Percentiles rank a stretch among this genome's conserved stretches.
These are phyloP conservation scores for Xyliphius kryptos DNA, from an alignment of 2,113 vertebrate genomes.

Conservation along the genomic window DNA sequence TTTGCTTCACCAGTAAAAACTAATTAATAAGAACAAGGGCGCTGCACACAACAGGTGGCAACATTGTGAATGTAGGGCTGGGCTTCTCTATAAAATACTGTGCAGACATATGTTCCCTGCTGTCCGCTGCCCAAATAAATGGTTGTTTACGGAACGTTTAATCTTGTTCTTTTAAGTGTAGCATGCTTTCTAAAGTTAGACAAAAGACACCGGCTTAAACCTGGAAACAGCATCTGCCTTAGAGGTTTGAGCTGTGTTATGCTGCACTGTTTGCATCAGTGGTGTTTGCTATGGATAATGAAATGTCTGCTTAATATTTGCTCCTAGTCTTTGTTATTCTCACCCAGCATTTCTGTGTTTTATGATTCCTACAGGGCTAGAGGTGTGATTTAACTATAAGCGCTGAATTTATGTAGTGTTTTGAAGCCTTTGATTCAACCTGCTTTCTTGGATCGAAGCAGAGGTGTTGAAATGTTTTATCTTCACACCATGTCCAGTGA, in stretches of 20 bases:
- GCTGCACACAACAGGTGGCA: too few species aligned
- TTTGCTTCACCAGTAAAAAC: too few species aligned
- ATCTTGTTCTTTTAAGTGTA: not conserved
- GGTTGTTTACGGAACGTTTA: not conserved
- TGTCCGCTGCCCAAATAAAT: slow-evolving; percentile 4
- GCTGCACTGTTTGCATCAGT: not conserved
- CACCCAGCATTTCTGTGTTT: slow-evolving; percentile 8
- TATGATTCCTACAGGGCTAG: slow-evolving; percentile 1
- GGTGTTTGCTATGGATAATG: slow-evolving; percentile 3
- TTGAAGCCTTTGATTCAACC: slow-evolving; percentile 3
- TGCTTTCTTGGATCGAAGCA: not conserved
- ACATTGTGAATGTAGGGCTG: too few species aligned
- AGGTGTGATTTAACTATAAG: slow-evolving; percentile 9
- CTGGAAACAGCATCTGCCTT: not conserved
- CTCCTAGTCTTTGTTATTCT: slow-evolving; percentile 4
- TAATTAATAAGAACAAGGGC: too few species aligned
- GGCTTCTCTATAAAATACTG: too few species aligned
- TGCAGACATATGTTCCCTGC: too few species aligned
- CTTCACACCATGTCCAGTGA: not conserved
- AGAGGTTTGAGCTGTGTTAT: not conserved
- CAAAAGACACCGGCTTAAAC: not conserved
- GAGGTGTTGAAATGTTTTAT: slow-evolving; percentile 16
- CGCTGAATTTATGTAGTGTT: slow-evolving; percentile 18
- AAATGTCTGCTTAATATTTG: slow-evolving; percentile 1
- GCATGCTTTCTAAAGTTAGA: not conserved